These are phyloP conservation scores for Gryllus longicercus DNA, from an alignment of 2,888 invertebrate species.

Conservation along the genomic window DNA sequence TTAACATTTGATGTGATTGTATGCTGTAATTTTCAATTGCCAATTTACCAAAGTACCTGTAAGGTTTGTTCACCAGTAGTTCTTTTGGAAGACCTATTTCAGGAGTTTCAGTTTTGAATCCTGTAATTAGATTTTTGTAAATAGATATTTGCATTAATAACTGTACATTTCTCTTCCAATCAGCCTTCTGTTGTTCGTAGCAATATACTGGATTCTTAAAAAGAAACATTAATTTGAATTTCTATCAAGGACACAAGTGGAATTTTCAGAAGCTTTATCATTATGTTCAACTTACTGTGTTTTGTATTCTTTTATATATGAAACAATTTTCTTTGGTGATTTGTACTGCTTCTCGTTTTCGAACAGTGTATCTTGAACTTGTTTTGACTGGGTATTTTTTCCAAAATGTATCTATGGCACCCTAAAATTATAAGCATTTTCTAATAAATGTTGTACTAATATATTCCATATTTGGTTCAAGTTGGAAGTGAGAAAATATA, in stretches of 20 bases:
- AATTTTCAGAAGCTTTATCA: neutral
- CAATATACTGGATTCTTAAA: no score
- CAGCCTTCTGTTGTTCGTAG: no score
- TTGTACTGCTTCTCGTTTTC: neutral
- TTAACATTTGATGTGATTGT: no score
- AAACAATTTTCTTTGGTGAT: slow-evolving; percentile 39
- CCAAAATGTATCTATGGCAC: slow-evolving; percentile 30
- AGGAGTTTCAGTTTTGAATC: neutral
- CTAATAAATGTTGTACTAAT: no score
- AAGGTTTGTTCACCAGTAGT: neutral
- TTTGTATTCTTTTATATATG: slow-evolving; percentile 39
- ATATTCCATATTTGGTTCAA: no score
- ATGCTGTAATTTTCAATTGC: no score
- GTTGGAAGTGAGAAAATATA: no score
- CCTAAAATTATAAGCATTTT: neutral
- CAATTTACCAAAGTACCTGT: neutral
- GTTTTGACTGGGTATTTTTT: neutral
- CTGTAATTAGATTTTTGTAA: no score
- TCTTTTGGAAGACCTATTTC: neutral
- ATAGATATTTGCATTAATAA: no score
- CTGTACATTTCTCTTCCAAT: no score
- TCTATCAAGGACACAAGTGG: no score
- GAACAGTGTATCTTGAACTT: slow-evolving; percentile 12
- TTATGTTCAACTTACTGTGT: slow-evolving; percentile 22
- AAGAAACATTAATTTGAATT: no score